Evolutionary conservation across 30 jellyfish, hydroid and myxozoan species (phyloP).

Genomic region (Aurelia aurita): DNA sequence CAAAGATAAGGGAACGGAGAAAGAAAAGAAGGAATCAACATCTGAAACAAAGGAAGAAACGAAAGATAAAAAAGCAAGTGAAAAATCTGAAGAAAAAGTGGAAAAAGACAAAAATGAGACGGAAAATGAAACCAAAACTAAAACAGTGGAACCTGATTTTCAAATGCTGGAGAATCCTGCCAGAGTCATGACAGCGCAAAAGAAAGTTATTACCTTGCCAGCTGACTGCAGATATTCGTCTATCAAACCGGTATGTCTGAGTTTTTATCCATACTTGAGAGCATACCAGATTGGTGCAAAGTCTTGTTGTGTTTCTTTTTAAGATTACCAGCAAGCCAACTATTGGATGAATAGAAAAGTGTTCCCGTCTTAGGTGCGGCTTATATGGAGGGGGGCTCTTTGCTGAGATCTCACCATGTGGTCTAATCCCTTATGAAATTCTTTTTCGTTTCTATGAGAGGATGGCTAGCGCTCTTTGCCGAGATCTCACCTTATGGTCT

Average conservation of each 20-base stretch:
- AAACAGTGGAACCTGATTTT: constrained; percentile 86
- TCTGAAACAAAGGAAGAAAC: constrained; percentile 43
- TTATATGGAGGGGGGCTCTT: too few species aligned
- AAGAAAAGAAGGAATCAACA: constrained; percentile 52
- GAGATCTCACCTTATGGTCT: too few species aligned
- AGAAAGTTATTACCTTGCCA: constrained; percentile 69
- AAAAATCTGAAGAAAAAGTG: constrained; percentile 55
- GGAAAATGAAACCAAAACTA: constrained; percentile 44
- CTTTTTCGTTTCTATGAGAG: too few species aligned
- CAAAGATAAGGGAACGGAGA: constrained; percentile 78
- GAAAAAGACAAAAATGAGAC: constrained; percentile 60
- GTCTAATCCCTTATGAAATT: too few species aligned
- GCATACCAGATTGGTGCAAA: too few species aligned
- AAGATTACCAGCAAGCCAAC: too few species aligned
- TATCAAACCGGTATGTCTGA: constrained; percentile 77
- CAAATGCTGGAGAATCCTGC: constrained; percentile 97
- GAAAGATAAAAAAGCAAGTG: constrained; percentile 36
- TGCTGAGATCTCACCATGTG: too few species aligned
- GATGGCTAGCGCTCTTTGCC: too few species aligned
- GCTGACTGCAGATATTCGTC: constrained; percentile 83
- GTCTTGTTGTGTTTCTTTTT: too few species aligned
- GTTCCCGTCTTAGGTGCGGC: too few species aligned
- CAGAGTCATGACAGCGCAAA: constrained; percentile 94
- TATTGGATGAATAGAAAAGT: too few species aligned
- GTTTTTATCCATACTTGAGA: too few species aligned